phyloP scores from a whole-genome alignment of 2,888 invertebrate species.

The Apamea anceps region DNA sequence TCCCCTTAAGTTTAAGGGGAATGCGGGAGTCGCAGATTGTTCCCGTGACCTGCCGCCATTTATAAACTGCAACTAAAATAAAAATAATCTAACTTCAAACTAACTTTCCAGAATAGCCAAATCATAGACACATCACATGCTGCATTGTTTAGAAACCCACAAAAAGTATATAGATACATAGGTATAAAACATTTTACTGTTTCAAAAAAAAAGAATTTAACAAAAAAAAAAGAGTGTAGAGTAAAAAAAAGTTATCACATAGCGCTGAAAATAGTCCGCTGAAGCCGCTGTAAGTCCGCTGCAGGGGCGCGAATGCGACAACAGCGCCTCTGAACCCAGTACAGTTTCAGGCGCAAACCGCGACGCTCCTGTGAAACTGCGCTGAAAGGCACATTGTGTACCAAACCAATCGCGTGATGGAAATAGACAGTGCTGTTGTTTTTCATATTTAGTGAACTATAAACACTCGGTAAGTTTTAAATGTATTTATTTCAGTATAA shows the following conservation, averaged over 20 bases:
- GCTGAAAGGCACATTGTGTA: slow-evolving; percentile 60
- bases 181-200: not conserved
- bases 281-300: slow-evolving; percentile 65
- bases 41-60: too few species aligned
- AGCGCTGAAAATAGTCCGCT: slow-evolving; percentile 58
- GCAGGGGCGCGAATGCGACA: slow-evolving; percentile 67
- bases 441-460: slow-evolving; percentile 71
- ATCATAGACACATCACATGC: not conserved
- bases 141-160: not conserved
- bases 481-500: not conserved
- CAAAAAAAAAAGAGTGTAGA: not conserved
- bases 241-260: not conserved
- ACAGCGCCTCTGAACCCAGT: slow-evolving; percentile 75
- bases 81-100: not conserved
- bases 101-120: not conserved
- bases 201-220: not conserved
- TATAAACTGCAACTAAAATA: not conserved
- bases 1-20: too few species aligned
- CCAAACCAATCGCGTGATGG: slow-evolving; percentile 74
- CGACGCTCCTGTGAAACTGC: slow-evolving; percentile 65
- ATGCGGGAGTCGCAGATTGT: too few species aligned
- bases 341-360: slow-evolving; percentile 73
- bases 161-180: not conserved
- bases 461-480: slow-evolving; percentile 71
- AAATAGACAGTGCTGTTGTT: slow-evolving; percentile 70